Percentiles rank a stretch among this genome's conserved stretches.
These are phyloP conservation scores for Pharmacophagus antenor DNA, from an alignment of 2,888 invertebrate genomes.

Conservation along the genomic window DNA sequence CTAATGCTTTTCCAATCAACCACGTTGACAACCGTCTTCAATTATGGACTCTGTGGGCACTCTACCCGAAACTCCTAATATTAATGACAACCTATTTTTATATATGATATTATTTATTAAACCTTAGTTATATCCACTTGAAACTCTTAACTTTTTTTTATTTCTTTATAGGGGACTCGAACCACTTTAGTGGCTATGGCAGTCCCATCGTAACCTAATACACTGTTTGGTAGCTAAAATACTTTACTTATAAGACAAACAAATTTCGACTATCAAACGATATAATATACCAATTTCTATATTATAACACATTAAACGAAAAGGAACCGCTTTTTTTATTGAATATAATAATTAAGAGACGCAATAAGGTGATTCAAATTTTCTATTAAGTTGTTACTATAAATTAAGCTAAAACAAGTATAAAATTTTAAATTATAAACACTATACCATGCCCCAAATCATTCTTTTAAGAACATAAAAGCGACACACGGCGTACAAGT, in stretches of 20 bases:
- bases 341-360: too few species aligned
- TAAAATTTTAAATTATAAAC: too few species aligned
- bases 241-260: neutral
- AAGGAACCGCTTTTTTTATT: too few species aligned
- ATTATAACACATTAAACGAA: neutral
- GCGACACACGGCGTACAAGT: too few species aligned
- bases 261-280: too few species aligned
- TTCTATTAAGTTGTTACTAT: too few species aligned
- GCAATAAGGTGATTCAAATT: too few species aligned
- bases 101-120: neutral
- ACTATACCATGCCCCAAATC: too few species aligned
- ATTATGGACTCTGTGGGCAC: neutral
- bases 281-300: neutral
- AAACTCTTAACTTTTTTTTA: neutral
- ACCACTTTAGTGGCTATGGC: neutral
- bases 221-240: conserved; percentile 1
- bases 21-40: neutral
- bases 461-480: too few species aligned
- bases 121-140: neutral
- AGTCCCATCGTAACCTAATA: neutral
- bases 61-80: neutral
- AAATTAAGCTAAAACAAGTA: too few species aligned
- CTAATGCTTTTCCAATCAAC: neutral
- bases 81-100: conserved; percentile 5
- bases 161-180: neutral